Evolutionary conservation across 1,140 invertebrate species (phyloP).

Genomic region (Drosophila eugracilis): DNA sequence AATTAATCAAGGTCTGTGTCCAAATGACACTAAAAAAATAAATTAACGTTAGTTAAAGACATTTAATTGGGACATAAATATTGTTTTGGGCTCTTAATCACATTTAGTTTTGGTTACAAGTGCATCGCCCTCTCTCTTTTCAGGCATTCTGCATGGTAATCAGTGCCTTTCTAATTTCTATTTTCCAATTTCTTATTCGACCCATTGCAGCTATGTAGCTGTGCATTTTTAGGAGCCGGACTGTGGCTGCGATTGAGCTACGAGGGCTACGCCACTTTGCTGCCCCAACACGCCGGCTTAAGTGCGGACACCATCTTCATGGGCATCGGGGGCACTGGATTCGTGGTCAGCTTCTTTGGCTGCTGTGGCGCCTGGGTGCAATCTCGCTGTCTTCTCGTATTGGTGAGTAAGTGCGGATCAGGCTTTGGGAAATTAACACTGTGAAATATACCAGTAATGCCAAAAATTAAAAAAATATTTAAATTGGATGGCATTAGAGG

Average conservation of each 20-base stretch:
- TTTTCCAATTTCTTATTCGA: background rate
- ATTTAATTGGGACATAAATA: background rate
- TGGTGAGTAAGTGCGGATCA: slow-evolving; percentile 86
- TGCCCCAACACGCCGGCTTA: slow-evolving; percentile 89
- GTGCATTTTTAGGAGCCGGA: slow-evolving; percentile 90
- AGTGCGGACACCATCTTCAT: slow-evolving; percentile 90
- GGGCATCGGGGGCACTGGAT: slow-evolving; percentile 88
- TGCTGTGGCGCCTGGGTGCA: slow-evolving; percentile 94
- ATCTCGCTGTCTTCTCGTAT: slow-evolving; percentile 90
- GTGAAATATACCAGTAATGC: background rate
- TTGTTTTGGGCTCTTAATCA: background rate
- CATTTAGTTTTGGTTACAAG: background rate
- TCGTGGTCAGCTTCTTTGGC: slow-evolving; percentile 91
- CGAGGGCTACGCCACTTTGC: slow-evolving; percentile 89
- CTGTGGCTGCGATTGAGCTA: slow-evolving; percentile 90
- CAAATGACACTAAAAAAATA: background rate
- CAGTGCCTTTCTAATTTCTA: slow-evolving; percentile 9
- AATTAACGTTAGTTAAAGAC: no score
- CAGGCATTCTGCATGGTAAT: slow-evolving; percentile 1
- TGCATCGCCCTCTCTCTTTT: background rate
- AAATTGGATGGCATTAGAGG: background rate
- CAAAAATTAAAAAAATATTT: no score
- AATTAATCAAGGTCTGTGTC: slow-evolving; percentile 12
- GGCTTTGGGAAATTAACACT: background rate
- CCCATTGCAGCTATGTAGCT: slow-evolving; percentile 88